Evolutionary conservation across 2,888 invertebrate genomes (phyloP), one percentile per base, ranked within the genome.

Genomic region (Blastobasis adustella): DNA sequence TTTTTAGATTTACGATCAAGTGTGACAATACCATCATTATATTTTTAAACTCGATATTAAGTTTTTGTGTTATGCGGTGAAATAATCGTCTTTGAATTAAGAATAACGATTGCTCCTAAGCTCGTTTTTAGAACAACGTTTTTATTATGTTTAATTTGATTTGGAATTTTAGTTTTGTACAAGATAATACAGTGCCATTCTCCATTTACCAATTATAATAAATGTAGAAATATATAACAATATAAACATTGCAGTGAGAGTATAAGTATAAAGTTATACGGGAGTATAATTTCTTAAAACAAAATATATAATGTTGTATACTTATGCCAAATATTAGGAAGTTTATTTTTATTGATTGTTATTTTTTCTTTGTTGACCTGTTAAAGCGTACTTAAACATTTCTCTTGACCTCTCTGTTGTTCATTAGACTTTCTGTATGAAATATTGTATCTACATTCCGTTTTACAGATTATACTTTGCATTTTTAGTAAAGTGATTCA

Each of bases 281-380:
- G n/a, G n/a, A n/a, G n/a, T n/a, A 23, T 23, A 23, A 23, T 23
- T 23, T 23, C 23, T 23, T 23, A 23, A 23, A 23, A 23, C 23
- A 23, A 23, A 23, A 23, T 23, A 23, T 23, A 23, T 23, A 23
- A 23, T 23, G 23, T 23, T 23, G 23, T 23, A 23, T 23, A 23
- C 23, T 10, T 57, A 56, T 59, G 61, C 61, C 59, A 67, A 65
- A 67, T 63, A 59, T 60, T 59, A 58, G 50, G 46, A 38, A 49
- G 42, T 47, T 39, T 49, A 23, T 48, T 49, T 54, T 53, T 49
- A 48, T 54, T 51, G 52, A 51, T 60, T 56, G 50, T 55, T 56
- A 48, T 59, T 62, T 54, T 62, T 59, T 56, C 53, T 58, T 44
- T 61, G 50, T 51, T 58, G 53, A 23, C 23, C 23, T 23, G 23